Evolutionary conservation across 2,797 vertebrate genomes (phyloP), one percentile per base, ranked within the genome.

Genomic region (Lemur catta): DNA sequence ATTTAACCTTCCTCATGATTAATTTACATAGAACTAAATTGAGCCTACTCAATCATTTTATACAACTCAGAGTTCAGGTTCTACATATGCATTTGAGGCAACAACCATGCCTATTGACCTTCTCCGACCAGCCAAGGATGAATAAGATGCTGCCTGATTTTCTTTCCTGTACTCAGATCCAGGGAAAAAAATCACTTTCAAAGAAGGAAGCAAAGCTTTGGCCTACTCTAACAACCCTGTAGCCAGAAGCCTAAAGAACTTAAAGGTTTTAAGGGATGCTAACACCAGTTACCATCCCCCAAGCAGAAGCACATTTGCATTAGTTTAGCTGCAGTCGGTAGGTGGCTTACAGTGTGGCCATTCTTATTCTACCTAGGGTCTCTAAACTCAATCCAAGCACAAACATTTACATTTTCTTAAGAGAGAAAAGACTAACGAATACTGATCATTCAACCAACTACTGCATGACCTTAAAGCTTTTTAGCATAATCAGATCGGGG

Each of bases 371-470:
- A 79, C 50, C 26, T 71, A 72, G n/a, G 46, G 33, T 95, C 43
- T 89, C 67, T 91, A 96, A 91, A 43, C 65, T 79, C 67, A 91
- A 95, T 48, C 35, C 33, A 71, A 76, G 55, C 59, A 92, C 48
- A 57, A 96, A 92, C 86, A 81, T 87, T 94, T 76, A 95, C 43
- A 90, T 59, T 80, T 93, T 71, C 33, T 91, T 79, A 74, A 95
- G 35, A 38, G 26, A 81, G 24, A 92, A 79, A 92, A 65, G 41
- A 71, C 41, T 97, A 63, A 80, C 69, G 52, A 95, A 75, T 13
- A 85, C 52, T 35, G 52, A 87, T 52, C 24, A 65, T 65, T 92
- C 15, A 57, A 2, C 41, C 41, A 96, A 76, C 87, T 57, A 92
- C 20, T 97, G 17, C 75, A 87, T 13, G 61, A 59, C 76, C 35